Percentiles rank a stretch among this genome's conserved stretches.
Conservation (phyloP, 1,140 invertebrate species). For the Sycobia sp. region DNA sequence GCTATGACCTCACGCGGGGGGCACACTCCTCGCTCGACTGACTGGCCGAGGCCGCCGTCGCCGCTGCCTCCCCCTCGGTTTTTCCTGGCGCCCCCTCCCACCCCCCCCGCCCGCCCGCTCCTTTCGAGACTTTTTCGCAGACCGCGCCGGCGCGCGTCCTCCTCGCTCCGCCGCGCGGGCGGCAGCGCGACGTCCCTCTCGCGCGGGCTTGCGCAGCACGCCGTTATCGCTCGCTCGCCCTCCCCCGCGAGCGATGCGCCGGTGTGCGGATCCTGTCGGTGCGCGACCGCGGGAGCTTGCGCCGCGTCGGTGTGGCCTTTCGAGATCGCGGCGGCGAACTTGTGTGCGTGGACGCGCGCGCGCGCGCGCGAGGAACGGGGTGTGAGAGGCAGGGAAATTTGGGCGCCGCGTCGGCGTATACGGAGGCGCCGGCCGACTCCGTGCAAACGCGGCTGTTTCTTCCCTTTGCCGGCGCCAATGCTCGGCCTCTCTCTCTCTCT, state of each 20-base stretch:
- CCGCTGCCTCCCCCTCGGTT: background rate
- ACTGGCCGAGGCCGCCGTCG: slow-evolving; percentile 17
- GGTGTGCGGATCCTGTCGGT: background rate
- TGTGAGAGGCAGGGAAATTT: background rate
- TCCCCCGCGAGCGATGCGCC: no score
- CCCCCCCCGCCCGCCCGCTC: background rate
- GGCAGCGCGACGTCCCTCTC: background rate
- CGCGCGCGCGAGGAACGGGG: background rate
- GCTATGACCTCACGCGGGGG: slow-evolving; percentile 57
- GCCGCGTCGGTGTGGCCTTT: background rate
- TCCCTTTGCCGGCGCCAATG: no score
- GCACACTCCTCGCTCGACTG: slow-evolving; percentile 54
- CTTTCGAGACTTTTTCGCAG: background rate
- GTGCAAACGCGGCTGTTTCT: slow-evolving; percentile 44
- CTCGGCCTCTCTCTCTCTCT: background rate
- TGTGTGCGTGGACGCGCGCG: background rate
- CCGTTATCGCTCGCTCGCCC: background rate
- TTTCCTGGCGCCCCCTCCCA: background rate
- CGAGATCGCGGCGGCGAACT: background rate
- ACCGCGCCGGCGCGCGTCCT: background rate
- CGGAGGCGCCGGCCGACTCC: slow-evolving; percentile 37
- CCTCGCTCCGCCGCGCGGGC: background rate
- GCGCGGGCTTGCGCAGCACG: background rate
- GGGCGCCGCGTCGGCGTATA: slow-evolving; percentile 45
- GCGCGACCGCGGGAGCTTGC: background rate